phyloP scores from a whole-genome alignment of 2,797 vertebrate species.

The Enteromius afrohamiltoni region DNA sequence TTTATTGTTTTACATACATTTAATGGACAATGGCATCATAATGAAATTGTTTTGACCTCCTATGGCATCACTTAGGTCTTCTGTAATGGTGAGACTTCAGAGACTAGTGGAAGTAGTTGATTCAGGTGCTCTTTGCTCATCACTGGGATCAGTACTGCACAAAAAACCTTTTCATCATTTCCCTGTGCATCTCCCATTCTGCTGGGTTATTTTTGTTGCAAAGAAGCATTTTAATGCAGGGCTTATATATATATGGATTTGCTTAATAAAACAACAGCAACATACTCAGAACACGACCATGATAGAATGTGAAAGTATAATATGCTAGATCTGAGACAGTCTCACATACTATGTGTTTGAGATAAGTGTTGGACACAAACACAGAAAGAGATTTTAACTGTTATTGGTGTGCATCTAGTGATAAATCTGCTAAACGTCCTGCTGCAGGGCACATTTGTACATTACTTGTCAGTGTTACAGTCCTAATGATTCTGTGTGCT shows the following conservation, averaged over 20 bases:
- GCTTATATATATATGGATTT: background rate
- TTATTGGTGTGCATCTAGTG: slow-evolving; percentile 23
- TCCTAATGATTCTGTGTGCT: slow-evolving; percentile 32
- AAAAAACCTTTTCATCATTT: background rate
- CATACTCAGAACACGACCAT: background rate
- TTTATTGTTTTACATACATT: background rate
- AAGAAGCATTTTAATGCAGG: background rate
- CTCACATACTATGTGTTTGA: background rate
- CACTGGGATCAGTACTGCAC: background rate
- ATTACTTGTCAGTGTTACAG: slow-evolving; percentile 38
- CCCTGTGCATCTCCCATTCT: background rate
- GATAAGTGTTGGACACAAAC: background rate
- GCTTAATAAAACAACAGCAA: background rate
- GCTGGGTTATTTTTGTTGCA: background rate
- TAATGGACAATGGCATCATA: background rate
- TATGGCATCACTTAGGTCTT: background rate
- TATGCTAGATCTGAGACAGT: background rate
- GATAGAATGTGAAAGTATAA: background rate
- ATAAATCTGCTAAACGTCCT: slow-evolving; percentile 34
- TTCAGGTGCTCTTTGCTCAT: background rate
- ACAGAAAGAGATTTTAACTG: background rate
- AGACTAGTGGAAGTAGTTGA: background rate
- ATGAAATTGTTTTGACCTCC: too few relatives aligned
- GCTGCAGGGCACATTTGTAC: slow-evolving; percentile 37
- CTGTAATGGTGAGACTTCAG: background rate